Evolutionary conservation across 2,113 vertebrate species (phyloP), one percentile per base, ranked within the genome.

Genomic region (Tretioscincus oriximinensis): DNA sequence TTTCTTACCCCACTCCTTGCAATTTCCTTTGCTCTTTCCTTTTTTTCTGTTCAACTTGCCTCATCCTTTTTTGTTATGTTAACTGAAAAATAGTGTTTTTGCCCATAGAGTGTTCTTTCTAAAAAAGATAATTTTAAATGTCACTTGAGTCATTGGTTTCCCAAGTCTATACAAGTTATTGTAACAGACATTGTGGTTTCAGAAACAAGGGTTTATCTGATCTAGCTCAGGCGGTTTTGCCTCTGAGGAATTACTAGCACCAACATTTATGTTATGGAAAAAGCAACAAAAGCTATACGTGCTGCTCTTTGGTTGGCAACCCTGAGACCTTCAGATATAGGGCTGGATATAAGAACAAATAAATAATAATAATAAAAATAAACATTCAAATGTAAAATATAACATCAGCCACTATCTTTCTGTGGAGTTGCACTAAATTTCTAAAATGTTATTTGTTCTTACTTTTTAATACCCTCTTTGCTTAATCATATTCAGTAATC

Each of bases 21-120:
- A 58, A 4, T 58, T 45, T 76, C 14, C 4, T 9, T 87, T 70
- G 14, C 73, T 84, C 11, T 73, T 47, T 0, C 4, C 26, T 9
- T 45, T 10, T 5, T 8, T 84, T 84, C 81, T 84, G 69, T 86
- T 81, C 85, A 85, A 22, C 67, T 16, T 31, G 70, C 29, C 16
- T 35, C 12, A 26, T 29, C 11, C 83, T 82, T 74, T 67, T 61
- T 45, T 67, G 83, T 83, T 69, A 81, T 28, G 9, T 35, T 49
- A 0, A 73, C n/a, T 85, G 54, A 12, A 10, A 41, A 66, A 10
- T 21, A 20, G 24, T 7, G 29, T 49, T 47, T 75, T 76, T 22
- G 2, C 45, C 47, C 24, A 74, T 60, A 73, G 7, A 71, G 29
- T n/a, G n/a, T 4, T 72, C 16, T 71, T 14, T 72, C 61, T 75